These are phyloP conservation scores for Geopemphigus sp. DNA, from an alignment of 1,140 invertebrate genomes.

Conservation along the genomic window DNA sequence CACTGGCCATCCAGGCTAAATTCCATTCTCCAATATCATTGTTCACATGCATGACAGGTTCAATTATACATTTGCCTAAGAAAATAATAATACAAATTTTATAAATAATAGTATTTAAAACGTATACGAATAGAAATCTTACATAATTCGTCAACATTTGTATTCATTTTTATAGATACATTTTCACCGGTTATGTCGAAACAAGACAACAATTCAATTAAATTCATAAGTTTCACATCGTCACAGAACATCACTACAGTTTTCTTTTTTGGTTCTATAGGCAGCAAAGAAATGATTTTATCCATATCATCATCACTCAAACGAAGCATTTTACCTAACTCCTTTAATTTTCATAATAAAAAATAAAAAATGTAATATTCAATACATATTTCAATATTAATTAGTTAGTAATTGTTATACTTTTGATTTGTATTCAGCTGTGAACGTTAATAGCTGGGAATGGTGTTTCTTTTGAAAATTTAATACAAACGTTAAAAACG, in stretches of 20 bases:
- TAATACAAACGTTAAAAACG: slow-evolving; percentile 22
- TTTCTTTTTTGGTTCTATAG: slow-evolving; percentile 51
- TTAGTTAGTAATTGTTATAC: neutral
- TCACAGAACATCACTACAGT: slow-evolving; percentile 57
- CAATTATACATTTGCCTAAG: slow-evolving; percentile 63
- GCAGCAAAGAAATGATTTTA: slow-evolving; percentile 46
- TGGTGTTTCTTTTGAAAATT: slow-evolving; percentile 23
- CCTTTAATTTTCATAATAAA: neutral
- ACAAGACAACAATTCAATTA: slow-evolving; percentile 59
- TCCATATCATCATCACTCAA: slow-evolving; percentile 27
- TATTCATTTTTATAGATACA: slow-evolving; percentile 54
- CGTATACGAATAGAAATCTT: slow-evolving; percentile 54
- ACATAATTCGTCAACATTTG: slow-evolving; percentile 55
- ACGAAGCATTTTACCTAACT: slow-evolving; percentile 37
- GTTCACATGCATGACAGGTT: slow-evolving; percentile 62
- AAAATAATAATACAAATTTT: slow-evolving; percentile 51
- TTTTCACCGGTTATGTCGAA: slow-evolving; percentile 60
- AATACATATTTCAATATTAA: neutral
- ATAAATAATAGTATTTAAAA: neutral
- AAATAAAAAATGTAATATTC: neutral
- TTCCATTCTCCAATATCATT: slow-evolving; percentile 58
- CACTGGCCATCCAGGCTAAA: slow-evolving; percentile 59
- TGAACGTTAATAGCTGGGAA: neutral
- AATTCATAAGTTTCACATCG: slow-evolving; percentile 53
- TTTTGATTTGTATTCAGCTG: slow-evolving; percentile 35